Evolutionary conservation across 2,797 vertebrate species (phyloP).

Genomic region (Stomatorhinus walkeri): DNA sequence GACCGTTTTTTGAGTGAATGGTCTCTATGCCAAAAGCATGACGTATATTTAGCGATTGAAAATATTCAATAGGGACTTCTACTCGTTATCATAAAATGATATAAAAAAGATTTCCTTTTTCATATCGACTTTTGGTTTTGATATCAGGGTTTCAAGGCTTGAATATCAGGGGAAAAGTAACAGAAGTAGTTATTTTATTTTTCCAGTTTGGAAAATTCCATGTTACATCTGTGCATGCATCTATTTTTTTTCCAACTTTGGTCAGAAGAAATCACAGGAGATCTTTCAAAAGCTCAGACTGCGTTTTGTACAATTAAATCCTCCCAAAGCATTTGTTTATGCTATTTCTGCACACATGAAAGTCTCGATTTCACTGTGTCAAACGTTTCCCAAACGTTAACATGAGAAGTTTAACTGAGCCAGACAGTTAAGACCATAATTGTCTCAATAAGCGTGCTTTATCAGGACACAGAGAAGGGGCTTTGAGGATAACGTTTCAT

Average conservation of each 20-base stretch:
- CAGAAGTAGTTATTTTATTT: slow-evolving; percentile 13
- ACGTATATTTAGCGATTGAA: neutral
- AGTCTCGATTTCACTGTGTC: slow-evolving; percentile 39
- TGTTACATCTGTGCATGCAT: slow-evolving; percentile 3
- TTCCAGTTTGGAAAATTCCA: slow-evolving; percentile 15
- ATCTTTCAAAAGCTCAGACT: slow-evolving; percentile 37
- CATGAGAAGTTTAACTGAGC: slow-evolving; percentile 43
- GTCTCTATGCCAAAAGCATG: neutral
- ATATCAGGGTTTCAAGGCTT: neutral
- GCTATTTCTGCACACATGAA: slow-evolving; percentile 52
- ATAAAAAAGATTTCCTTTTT: neutral
- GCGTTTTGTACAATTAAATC: slow-evolving; percentile 49
- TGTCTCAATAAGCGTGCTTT: slow-evolving; percentile 58
- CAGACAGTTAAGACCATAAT: slow-evolving; percentile 71
- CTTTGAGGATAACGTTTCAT: slow-evolving; percentile 71
- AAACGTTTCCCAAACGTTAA: slow-evolving; percentile 52
- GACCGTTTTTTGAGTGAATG: neutral
- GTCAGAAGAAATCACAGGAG: slow-evolving; percentile 38
- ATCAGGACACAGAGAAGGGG: slow-evolving; percentile 58
- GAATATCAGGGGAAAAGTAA: neutral
- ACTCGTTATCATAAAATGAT: neutral
- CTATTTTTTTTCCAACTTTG: slow-evolving; percentile 29
- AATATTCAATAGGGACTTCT: neutral
- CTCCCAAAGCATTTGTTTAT: slow-evolving; percentile 47
- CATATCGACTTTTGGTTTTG: neutral